Base-by-base conservation (phyloP, 2,113 vertebrate species). In the Plotosus lineatus region DNA sequence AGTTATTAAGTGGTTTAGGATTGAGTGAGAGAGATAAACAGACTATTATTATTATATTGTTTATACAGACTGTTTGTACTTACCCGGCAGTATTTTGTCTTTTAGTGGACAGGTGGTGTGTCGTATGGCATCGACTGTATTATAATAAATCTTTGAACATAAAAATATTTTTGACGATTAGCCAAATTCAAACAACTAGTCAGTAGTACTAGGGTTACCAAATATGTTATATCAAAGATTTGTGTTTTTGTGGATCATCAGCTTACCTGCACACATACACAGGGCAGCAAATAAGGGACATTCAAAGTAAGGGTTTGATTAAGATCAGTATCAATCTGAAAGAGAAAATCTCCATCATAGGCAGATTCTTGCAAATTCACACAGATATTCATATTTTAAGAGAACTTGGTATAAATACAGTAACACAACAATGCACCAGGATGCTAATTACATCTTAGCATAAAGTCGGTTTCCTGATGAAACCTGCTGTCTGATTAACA, bases 41-140 rank as follows among this genome's bases (percentile, higher is more conserved):
- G n/a, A n/a, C n/a, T n/a, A n/a, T n/a, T n/a, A n/a, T n/a, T n/a
- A n/a, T n/a, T n/a, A n/a, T n/a, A 44, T 6, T 1, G 4, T 42
- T 26, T 56, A 77, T 74, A 80, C 38, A 40, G 5, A 14, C 2
- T 6, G 11, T 6, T 31, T 42, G 66, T 21, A 92, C 95, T 95
- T 90, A 98, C 97, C 93, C 78, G 86, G 79, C 0, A 90, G 65
- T 0, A 81, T 78, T 50, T 66, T 44, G 56, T 89, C 80, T 19
- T 0, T 6, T 88, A 98, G 94, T 2, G 94, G 96, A 78, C 96
- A 98, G 28, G 1, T 86, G 46, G 82, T 90, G 9, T 9, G 73
- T 71, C 97, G 91, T 0, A 0, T 48, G 9, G 94, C 88, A 83
- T 98, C 96, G 0, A 0, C 3, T 31, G 23, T 9, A 12, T 38